Base-by-base conservation (phyloP, 2,113 vertebrate genomes). In the Columba janthina region DNA sequence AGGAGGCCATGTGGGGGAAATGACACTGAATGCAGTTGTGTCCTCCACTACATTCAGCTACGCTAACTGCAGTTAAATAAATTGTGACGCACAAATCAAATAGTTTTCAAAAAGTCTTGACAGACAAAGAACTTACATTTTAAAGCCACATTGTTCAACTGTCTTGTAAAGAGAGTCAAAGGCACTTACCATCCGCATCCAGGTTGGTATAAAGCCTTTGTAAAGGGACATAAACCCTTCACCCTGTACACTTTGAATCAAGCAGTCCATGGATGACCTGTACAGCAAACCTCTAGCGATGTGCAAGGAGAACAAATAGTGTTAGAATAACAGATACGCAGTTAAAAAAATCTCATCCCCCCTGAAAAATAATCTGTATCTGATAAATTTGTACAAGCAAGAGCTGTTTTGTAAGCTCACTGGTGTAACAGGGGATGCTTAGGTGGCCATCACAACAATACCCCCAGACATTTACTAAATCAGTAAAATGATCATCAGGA, bases 141-240 rank as follows among this genome's bases (percentile, higher is more conserved):
- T 79, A 69, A 51, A 61, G 71, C 28, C 22, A 32, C 12, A 4
- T 81, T 44, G 31, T 67, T 81, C 77, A 65, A 8, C 28, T 70
- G 40, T 58, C 31, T 51, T 36, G 29, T 54, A 40, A 71, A 72
- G 34, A 22, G n/a, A 53, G 22, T 79, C 85, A 48, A 40, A 72
- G 46, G 20, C 71, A 48, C 62, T 51, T 98, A 98, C 98, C 98
- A 99, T 99, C 98, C 98, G 93, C 97, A 99, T 98, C 98, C 98
- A 99, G 19, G 98, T 98, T 14, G 98, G 98, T 71, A 98, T 67
- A 91, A 99, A 99, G 61, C 99, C 98, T 98, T 99, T 99, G 92
- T 99, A 99, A 0, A 99, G 97, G 74, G 98, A 98, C 94, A 97
- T 74, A 81, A 99, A 98, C 22, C 98, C 98, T 95, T 99, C 98